Evolutionary conservation across 2,888 invertebrate genomes (phyloP), one percentile per base, ranked within the genome.

Genomic region (Dynastes hyllus): DNA sequence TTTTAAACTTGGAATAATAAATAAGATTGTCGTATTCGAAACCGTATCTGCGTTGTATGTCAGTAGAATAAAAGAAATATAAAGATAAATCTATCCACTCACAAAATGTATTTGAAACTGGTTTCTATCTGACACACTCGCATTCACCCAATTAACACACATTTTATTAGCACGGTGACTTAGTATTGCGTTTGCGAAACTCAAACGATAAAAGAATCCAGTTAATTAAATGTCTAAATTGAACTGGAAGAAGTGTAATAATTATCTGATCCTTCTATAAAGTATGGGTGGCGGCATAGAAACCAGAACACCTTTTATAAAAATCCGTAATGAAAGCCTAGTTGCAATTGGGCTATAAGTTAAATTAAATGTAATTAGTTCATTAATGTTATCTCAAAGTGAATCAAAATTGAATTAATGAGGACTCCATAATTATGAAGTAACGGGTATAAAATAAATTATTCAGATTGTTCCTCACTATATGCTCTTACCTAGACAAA

Each of bases 61-160:
- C 45, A 73, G 73, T 9, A 16, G 45, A 45, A 61, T 16, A 45
- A 63, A 75, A 75, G 27, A 45, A 61, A 63, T 16, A 27, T 73
- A 32, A 55, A 37, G 13, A 37, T 71, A 75, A 75, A 75, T 75
- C 73, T 75, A 11, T 27, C 32, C 73, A 75, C 45, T 75, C 61
- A 61, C 73, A 75, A 75, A 75, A 75, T 75, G 45, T 75, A 61
- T 75, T 75, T 75, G 11, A 75, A 75, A 75, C 73, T 13, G 61
- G 73, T 75, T 75, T 75, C 61, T 27, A 61, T 75, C 73, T 61
- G 73, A 75, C 61, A 61, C 61, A 45, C 45, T 61, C 50, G 22
- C 73, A 75, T 75, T 75, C 61, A 75, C 45, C 73, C 73, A 75
- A 75, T 75, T 75, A 75, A 75, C 73, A 75, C 73, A 50, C 61